Evolutionary conservation across 2,797 vertebrate genomes (phyloP), one percentile per base, ranked within the genome.

Genomic region (Bradypodion ventrale): DNA sequence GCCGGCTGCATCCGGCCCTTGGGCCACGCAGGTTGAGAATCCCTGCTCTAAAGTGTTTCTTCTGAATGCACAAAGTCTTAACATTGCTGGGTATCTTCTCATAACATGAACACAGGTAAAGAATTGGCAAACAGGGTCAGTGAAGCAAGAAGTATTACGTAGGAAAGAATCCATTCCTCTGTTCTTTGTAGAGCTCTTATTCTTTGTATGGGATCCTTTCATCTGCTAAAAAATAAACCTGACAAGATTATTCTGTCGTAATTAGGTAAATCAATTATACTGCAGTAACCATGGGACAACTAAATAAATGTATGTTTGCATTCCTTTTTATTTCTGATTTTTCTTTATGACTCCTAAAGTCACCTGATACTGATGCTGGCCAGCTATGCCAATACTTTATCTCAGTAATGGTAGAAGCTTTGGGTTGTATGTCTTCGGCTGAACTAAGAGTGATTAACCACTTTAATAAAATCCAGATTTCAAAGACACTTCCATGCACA

Each of bases 21-120:
- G n/a, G n/a, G n/a, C n/a, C n/a, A n/a, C n/a, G n/a, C n/a, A n/a
- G n/a, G n/a, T n/a, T n/a, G n/a, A n/a, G n/a, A n/a, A n/a, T n/a
- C n/a, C n/a, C n/a, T n/a, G n/a, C n/a, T n/a, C 86, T 75, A 83
- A 82, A 49, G 35, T 88, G 44, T 89, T 21, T 25, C 27, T 35
- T 88, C 85, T 42, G 56, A 35, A 52, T 75, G 4, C 80, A 44
- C 88, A 8, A 86, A 86, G 85, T 60, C 42, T 82, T 56, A 63
- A 46, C 59, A 46, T 9, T 75, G 9, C 25, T 72, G 68, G 68
- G 12, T 74, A 35, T 70, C 23, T 56, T 44, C 42, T 66, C 42
- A 65, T 68, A 19, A 44, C 37, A 62, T 27, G 29, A 49, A 63
- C 32, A n/a, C 23, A 74, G 70, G 15, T 74, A 52, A 25, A 65